phyloP scores from a whole-genome alignment of 2,113 vertebrate species.

The Thryonomys swinderianus region DNA sequence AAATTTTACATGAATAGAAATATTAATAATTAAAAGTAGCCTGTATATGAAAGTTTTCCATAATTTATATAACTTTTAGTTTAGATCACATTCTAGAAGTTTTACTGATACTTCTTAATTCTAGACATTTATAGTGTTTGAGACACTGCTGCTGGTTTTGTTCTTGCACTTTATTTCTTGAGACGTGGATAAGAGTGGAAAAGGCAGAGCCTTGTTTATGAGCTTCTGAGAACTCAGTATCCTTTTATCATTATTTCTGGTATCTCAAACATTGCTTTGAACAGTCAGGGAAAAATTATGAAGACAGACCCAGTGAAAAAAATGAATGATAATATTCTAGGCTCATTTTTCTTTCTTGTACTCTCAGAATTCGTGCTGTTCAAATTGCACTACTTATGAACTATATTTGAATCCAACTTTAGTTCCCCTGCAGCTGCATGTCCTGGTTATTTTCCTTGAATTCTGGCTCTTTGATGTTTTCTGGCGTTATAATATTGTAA shows the following conservation, averaged over 20 bases:
- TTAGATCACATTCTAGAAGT: background rate
- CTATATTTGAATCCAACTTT: background rate
- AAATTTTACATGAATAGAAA: slow-evolving; percentile 36
- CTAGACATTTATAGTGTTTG: background rate
- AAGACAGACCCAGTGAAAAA: background rate
- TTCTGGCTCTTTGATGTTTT: slow-evolving; percentile 52
- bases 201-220: background rate
- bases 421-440: slow-evolving; percentile 20
- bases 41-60: background rate
- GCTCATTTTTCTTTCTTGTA: background rate
- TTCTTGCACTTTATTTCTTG: background rate
- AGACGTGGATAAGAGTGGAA: background rate
- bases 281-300: background rate
- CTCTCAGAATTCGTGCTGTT: background rate
- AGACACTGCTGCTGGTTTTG: background rate
- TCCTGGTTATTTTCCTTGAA: slow-evolving; percentile 54
- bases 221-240: background rate
- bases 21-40: slow-evolving; percentile 15
- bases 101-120: background rate
- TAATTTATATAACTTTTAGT: background rate
- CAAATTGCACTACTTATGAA: background rate
- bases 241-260: slow-evolving; percentile 19
- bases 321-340: background rate
- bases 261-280: background rate
- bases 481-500: slow-evolving; percentile 37